Percentiles rank a stretch among this genome's conserved stretches.
phyloP scores from a whole-genome alignment of 2,888 invertebrate genomes.

The Megaustenia siamemsis region DNA sequence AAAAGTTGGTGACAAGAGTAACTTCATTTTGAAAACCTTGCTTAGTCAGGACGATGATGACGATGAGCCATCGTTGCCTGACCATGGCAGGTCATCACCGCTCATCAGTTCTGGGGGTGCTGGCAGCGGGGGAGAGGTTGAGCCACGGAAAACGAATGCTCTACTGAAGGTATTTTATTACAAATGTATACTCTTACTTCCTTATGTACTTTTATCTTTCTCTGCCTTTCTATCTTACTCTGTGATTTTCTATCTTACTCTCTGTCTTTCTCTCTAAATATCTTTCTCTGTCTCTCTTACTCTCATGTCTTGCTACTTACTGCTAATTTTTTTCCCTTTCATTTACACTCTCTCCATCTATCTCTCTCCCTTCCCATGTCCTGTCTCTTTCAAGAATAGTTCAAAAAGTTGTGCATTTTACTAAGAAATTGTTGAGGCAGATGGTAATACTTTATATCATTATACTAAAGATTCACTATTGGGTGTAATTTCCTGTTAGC shows the following conservation, averaged over 20 bases:
- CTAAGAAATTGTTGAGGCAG: no score
- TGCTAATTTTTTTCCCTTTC: no score
- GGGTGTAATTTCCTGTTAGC: no score
- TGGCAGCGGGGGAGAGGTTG: slow-evolving; percentile 65
- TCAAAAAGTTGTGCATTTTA: no score
- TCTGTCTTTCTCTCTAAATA: background rate
- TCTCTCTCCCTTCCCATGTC: no score
- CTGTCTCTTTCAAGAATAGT: no score
- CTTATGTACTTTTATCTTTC: background rate
- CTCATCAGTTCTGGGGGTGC: slow-evolving; percentile 44
- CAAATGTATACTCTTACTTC: background rate
- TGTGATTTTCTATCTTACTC: no score
- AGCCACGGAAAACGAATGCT: slow-evolving; percentile 75
- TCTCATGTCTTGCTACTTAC: no score
- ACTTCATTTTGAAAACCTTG: slow-evolving; percentile 81
- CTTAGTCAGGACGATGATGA: slow-evolving; percentile 86
- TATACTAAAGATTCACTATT: no score
- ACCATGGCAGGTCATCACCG: slow-evolving; percentile 47
- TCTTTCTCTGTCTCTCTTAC: background rate
- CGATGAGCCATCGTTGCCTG: slow-evolving; percentile 80
- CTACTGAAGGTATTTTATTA: slow-evolving; percentile 72
- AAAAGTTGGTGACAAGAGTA: slow-evolving; percentile 60
- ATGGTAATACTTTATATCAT: no score
- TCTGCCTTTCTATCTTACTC: no score
- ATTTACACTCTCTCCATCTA: no score